A percentile compares a stretch with the other conserved stretches of the same genome.
phyloP scores from a whole-genome alignment of 2,113 vertebrate species.

The Rhabdomys dilectus region DNA sequence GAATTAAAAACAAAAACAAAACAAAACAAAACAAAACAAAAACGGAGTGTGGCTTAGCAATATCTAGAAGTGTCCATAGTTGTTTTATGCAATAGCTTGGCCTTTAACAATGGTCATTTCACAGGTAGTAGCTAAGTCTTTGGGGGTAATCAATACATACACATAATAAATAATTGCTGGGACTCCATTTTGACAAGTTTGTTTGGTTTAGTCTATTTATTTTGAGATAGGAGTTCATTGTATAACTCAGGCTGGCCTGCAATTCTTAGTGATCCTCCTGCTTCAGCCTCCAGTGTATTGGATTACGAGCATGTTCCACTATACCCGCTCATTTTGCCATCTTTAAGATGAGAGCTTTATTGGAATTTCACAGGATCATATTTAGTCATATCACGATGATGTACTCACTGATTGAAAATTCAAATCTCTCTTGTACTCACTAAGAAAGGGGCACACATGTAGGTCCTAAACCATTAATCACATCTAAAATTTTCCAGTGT shows the following conservation, averaged over 20 bases:
- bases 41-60: constrained; percentile 32
- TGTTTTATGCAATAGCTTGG: constrained; percentile 39
- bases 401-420: constrained; percentile 55
- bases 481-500: constrained; percentile 13
- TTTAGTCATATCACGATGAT: constrained; percentile 14
- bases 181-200: neutral
- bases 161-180: constrained; percentile 7
- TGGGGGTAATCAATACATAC: constrained; percentile 14
- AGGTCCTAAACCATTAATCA: constrained; percentile 25
- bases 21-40: no score
- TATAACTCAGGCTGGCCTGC: neutral
- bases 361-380: constrained; percentile 19
- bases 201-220: neutral
- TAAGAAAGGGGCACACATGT: neutral
- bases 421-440: constrained; percentile 43
- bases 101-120: neutral
- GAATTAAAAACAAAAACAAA: constrained; percentile 52
- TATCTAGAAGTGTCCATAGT: constrained; percentile 27
- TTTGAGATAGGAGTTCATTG: neutral
- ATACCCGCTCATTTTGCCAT: neutral
- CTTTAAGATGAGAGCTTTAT: constrained; percentile 41
- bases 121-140: constrained; percentile 23
- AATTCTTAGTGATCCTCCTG: neutral
- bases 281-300: neutral
- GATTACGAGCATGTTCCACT: neutral